phyloP scores from a whole-genome alignment of 2,113 vertebrate species.

The Polypterus bichir region DNA sequence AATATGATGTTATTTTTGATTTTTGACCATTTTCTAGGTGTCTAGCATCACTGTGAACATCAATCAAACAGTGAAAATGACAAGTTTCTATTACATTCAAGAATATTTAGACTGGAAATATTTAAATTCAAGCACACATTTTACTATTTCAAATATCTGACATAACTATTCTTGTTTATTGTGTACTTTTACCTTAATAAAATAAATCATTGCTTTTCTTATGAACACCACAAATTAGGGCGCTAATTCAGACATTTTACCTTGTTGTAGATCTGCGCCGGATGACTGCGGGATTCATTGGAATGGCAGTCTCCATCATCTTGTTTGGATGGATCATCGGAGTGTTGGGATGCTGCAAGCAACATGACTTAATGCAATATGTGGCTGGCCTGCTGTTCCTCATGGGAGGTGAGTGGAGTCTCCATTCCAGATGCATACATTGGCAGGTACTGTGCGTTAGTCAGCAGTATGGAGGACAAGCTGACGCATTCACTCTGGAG shows the following conservation, averaged over 20 bases:
- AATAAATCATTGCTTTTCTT: too few species aligned
- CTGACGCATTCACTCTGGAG: not conserved
- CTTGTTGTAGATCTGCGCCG: slow-evolving; percentile 63
- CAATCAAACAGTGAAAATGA: not conserved
- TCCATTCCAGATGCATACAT: not conserved
- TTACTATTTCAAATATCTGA: too few species aligned
- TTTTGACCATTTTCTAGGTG: not conserved
- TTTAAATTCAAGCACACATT: too few species aligned
- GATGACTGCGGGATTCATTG: slow-evolving; percentile 85
- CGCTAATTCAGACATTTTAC: not conserved
- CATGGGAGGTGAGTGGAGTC: slow-evolving; percentile 73
- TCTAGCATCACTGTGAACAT: not conserved
- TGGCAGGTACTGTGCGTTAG: not conserved
- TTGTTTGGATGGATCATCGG: slow-evolving; percentile 83
- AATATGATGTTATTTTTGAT: too few species aligned
- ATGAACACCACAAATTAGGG: too few species aligned
- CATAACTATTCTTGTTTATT: too few species aligned
- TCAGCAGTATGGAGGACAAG: not conserved
- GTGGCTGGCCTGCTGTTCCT: slow-evolving; percentile 87
- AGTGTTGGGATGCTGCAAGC: slow-evolving; percentile 79
- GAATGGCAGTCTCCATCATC: slow-evolving; percentile 87
- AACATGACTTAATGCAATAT: slow-evolving; percentile 89
- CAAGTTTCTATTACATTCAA: too few species aligned
- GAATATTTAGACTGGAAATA: too few species aligned
- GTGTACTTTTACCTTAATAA: too few species aligned